phyloP scores from a whole-genome alignment of 1,140 invertebrate species.

The Copidosoma floridanum region DNA sequence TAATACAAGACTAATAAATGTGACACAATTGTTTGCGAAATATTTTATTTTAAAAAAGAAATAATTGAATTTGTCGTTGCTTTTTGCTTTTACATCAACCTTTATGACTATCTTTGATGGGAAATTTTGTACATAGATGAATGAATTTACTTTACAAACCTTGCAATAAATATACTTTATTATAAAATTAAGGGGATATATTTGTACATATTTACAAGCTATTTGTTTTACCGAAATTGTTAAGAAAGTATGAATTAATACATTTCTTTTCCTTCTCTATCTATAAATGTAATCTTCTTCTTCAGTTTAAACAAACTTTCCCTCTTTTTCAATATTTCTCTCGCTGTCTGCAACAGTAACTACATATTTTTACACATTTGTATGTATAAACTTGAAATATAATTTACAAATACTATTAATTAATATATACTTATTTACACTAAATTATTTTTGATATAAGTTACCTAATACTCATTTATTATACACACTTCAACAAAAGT shows the following conservation, averaged over 20 bases:
- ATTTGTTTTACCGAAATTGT: constrained; percentile 27
- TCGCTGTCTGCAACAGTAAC: too few relatives aligned
- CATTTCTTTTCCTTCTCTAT: constrained; percentile 21
- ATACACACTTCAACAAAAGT: constrained; percentile 20
- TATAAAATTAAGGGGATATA: constrained; percentile 17
- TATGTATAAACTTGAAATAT: constrained; percentile 8
- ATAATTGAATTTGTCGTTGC: constrained; percentile 27
- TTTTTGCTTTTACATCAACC: constrained; percentile 26
- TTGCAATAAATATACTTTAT: constrained; percentile 25
- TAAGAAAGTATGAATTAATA: constrained; percentile 35
- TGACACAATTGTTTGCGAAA: constrained; percentile 17
- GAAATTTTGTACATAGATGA: constrained; percentile 28
- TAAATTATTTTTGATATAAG: constrained; percentile 28
- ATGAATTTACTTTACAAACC: constrained; percentile 21
- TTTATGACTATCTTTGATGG: constrained; percentile 25
- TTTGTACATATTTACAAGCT: constrained; percentile 16
- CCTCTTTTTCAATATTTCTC: too few relatives aligned
- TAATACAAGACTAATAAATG: constrained; percentile 24
- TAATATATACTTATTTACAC: constrained; percentile 24
- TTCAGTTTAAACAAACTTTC: too few relatives aligned
- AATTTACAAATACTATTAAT: constrained; percentile 15
- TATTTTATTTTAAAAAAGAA: constrained; percentile 26
- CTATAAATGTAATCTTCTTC: too few relatives aligned
- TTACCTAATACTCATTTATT: constrained; percentile 18
- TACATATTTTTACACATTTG: neutral